Percentiles rank a stretch among this genome's conserved stretches.
Conservation (phyloP, 2,888 invertebrate genomes). For the Branchipolynoe longqiensis region DNA sequence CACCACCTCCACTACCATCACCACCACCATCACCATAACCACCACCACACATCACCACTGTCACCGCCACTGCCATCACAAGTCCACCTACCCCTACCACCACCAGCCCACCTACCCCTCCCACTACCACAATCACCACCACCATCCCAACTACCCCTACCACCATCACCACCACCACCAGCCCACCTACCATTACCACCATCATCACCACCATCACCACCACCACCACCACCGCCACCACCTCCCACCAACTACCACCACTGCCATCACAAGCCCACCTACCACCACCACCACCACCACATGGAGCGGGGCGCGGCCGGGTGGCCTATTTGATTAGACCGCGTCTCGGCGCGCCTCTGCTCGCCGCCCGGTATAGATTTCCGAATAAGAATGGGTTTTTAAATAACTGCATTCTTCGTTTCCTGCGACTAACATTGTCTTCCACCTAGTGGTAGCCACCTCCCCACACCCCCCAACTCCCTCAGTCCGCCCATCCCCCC, state of each 20-base stretch:
- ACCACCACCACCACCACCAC: not conserved
- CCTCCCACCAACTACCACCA: not conserved
- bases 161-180: not conserved
- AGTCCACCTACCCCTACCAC: no score
- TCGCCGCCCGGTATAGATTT: constrained; percentile 42
- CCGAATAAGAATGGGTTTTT: constrained; percentile 36
- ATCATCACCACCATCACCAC: not conserved
- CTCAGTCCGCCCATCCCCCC: not conserved
- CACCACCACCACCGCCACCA: not conserved
- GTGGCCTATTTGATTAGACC: constrained; percentile 24
- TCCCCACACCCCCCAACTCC: not conserved
- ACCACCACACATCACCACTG: no score
- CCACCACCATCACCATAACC: no score
- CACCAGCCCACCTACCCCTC: no score
- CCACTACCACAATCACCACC: no score
- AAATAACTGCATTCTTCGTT: constrained; percentile 34
- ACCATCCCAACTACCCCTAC: not conserved
- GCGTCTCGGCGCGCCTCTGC: not conserved
- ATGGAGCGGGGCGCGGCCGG: not conserved
- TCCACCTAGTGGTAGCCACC: not conserved
- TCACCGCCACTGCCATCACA: no score
- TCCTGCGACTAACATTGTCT: not conserved
- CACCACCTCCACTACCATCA: no score
- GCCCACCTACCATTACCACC: not conserved
- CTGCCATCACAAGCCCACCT: not conserved